These are phyloP conservation scores for Borostomias antarcticus DNA, from an alignment of 2,797 vertebrate genomes.

Conservation along the genomic window DNA sequence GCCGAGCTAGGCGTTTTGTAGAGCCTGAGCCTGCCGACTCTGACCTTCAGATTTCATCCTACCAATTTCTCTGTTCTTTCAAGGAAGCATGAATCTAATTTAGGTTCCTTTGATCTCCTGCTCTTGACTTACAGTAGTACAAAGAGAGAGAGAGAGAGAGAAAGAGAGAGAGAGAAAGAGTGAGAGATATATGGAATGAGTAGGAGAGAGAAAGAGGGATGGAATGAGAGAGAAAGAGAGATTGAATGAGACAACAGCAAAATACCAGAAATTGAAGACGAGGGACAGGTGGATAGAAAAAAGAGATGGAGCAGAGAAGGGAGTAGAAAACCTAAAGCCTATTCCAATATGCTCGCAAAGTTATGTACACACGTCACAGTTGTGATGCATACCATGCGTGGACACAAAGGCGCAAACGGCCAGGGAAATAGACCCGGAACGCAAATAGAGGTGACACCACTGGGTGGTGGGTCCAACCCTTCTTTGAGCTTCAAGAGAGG, in stretches of 20 bases:
- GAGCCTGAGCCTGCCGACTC: constrained; percentile 43
- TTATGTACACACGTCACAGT: constrained; percentile 40
- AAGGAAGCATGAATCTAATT: constrained; percentile 77
- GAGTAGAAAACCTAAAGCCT: not conserved
- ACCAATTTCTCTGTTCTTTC: constrained; percentile 72
- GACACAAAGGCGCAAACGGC: constrained; percentile 45
- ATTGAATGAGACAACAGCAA: constrained; percentile 8
- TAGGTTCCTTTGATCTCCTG: constrained; percentile 60
- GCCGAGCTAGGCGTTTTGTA: constrained; percentile 34
- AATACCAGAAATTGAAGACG: not conserved
- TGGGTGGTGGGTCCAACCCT: too few species aligned
- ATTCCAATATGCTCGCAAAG: constrained; percentile 38
- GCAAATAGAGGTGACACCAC: constrained; percentile 19
- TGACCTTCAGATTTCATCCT: constrained; percentile 74
- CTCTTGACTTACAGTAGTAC: constrained; percentile 74
- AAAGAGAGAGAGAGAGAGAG: constrained; percentile 37
- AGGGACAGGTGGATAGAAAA: constrained; percentile 11
- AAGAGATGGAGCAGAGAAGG: constrained; percentile 24
- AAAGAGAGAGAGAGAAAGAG: not conserved
- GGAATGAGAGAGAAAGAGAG: constrained; percentile 13
- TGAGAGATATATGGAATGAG: not conserved
- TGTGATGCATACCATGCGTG: constrained; percentile 28
- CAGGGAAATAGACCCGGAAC: constrained; percentile 25
- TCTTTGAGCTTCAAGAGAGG: constrained; percentile 14
- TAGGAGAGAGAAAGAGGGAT: constrained; percentile 23